phyloP scores from a whole-genome alignment of 1,140 invertebrate species.

The Bombyx mori region DNA sequence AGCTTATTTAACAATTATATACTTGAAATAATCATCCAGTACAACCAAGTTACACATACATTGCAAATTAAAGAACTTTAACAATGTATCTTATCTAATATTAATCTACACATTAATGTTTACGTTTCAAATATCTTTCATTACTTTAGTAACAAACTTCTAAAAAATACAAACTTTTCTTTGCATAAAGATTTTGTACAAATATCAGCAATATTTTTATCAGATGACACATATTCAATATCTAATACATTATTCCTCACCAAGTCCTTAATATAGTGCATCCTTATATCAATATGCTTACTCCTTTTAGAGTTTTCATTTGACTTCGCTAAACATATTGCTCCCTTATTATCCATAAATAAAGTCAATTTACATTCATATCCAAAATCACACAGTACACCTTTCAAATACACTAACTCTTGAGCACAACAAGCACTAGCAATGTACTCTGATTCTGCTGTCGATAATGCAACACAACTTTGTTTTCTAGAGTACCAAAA shows the following conservation, averaged over 20 bases:
- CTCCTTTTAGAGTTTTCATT: no score
- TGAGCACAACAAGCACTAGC: slow-evolving; percentile 25
- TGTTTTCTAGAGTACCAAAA: slow-evolving; percentile 17
- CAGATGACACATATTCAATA: background rate
- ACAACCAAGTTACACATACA: no score
- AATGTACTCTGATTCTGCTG: slow-evolving; percentile 52
- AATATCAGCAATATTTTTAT: background rate
- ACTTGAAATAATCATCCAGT: no score
- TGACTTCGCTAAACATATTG: no score
- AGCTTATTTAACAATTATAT: background rate
- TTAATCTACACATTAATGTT: background rate
- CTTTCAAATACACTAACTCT: slow-evolving; percentile 29
- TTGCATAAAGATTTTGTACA: background rate
- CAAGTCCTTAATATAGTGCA: background rate
- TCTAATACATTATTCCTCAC: background rate
- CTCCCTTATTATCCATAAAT: no score
- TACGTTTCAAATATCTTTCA: background rate
- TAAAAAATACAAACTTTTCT: background rate
- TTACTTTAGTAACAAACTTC: background rate
- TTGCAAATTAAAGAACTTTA: background rate
- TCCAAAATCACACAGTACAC: slow-evolving; percentile 1
- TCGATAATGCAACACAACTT: slow-evolving; percentile 30
- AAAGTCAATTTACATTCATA: background rate
- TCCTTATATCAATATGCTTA: background rate
- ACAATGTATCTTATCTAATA: background rate